Evolutionary conservation across 2,888 invertebrate species (phyloP).

Genomic region (Agrilus biguttatus): DNA sequence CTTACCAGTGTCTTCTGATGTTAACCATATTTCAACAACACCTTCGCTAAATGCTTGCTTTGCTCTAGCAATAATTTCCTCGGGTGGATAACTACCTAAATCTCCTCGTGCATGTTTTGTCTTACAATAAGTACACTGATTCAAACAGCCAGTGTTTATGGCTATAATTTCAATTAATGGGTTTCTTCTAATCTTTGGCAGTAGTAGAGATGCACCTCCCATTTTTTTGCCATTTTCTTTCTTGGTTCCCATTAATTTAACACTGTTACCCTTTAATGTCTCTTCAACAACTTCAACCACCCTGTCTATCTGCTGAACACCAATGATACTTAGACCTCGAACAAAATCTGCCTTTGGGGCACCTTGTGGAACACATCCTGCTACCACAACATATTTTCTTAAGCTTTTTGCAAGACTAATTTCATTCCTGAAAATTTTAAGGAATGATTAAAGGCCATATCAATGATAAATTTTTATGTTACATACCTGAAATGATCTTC

Average conservation of each 20-base stretch:
- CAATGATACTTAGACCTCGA: constrained; percentile 81
- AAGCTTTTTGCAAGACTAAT: constrained; percentile 57
- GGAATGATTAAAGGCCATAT: constrained; percentile 2
- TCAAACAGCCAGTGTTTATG: constrained; percentile 91
- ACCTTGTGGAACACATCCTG: constrained; percentile 96
- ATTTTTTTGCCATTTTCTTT: constrained; percentile 62
- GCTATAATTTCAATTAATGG: constrained; percentile 94
- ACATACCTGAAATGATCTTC: constrained; percentile 78
- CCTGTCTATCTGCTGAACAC: constrained; percentile 95
- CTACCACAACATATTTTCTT: constrained; percentile 82
- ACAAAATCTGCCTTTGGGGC: constrained; percentile 58
- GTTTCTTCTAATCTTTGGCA: constrained; percentile 93
- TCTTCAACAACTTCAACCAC: constrained; percentile 97
- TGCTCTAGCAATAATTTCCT: constrained; percentile 79
- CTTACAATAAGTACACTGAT: constrained; percentile 98
- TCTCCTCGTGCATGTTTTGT: constrained; percentile 96
- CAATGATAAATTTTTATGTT: background rate
- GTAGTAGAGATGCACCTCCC: constrained; percentile 72
- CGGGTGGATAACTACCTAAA: constrained; percentile 83
- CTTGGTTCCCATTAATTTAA: constrained; percentile 54
- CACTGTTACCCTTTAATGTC: constrained; percentile 68
- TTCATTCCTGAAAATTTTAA: constrained; percentile 50
- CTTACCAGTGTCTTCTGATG: constrained; percentile 88
- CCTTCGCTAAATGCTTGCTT: constrained; percentile 80
- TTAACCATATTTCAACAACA: constrained; percentile 93